Evolutionary conservation across 2,888 invertebrate genomes (phyloP), one percentile per base, ranked within the genome.

Genomic region (Orgyia antiqua): DNA sequence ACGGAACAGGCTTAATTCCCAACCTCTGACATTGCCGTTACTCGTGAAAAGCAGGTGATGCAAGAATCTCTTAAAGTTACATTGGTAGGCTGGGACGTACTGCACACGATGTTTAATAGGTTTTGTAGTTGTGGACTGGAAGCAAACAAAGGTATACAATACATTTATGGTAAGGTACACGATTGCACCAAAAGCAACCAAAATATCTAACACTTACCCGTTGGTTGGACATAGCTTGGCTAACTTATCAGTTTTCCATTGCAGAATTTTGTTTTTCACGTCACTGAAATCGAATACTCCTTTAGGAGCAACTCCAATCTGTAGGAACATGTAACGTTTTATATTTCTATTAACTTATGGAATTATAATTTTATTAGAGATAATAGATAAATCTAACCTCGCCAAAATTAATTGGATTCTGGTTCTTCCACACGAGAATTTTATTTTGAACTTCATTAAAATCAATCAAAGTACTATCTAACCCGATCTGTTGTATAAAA

Each of bases 51-150:
- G 55, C 91, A 91, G 11, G 89, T 87, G 39, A 91, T 89, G 52
- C 91, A 91, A 8, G 88, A 88, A 68, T 91, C 91, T 36, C 90
- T 82, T 34, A 71, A 48, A 18, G 88, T 87, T 3, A 86, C 70
- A 45, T 89, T 88, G 1, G 88, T 83, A 9, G 87, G 88, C 63
- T 91, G 90, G n/a, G 90, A 89, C 19, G 89, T 88, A 50, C 89
- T 90, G 61, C 91, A 91, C 39, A 90, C 84, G 36, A 91, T 68
- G 55, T 89, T 90, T 6, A 91, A 63, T 31, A 91, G 68, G 49
- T 89, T 89, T 36, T 84, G 84, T 20, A 86, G 42, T 39, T 73
- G 68, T 1, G 53, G 57, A 23, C 86, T 86, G 51, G 10, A 69
- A 52, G 15, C 7, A 21, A 24, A 10, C 4, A 4, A 10, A 24